Base-by-base conservation (phyloP, 2,888 invertebrate species). In the Cyrtodaria siliqua region DNA sequence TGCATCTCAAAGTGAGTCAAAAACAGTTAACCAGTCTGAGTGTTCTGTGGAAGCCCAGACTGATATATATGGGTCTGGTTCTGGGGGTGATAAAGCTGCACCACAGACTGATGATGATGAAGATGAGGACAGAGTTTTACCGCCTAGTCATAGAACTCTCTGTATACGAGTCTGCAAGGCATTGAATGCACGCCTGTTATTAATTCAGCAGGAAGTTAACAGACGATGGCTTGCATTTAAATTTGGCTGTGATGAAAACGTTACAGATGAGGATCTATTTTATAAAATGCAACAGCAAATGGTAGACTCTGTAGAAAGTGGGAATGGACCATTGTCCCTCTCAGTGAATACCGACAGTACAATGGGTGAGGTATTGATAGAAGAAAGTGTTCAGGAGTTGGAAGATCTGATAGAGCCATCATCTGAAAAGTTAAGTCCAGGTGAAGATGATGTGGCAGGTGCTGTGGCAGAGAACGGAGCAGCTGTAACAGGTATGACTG, bases 141-240 rank as follows among this genome's bases (percentile, higher is more conserved):
- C 67, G 0, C 33, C 66, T 8, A 70, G 33, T 62, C 76, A 80
- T 63, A 72, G 62, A 42, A 66, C 60, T 53, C 61, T 80, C n/a
- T 80, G 80, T 69, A 75, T 76, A 49, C 69, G 62, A 16, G 69
- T 73, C 1, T 80, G 80, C 57, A 80, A 69, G 44, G 75, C 72
- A 4, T 59, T 80, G 9, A 80, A 73, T 60, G 40, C 64, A 26
- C 29, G 70, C 12, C 61, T 80, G 14, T 27, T 70, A 55, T 71
- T 42, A 23, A 77, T 76, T 14, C 73, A 82, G 53, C 70, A 82
- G 24, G 76, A 76, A 59, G 38, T 75, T 16, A 63, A 55, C 1
- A 60, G 52, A 49, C 67, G 57, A 33, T 82, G 81, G 81, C 49
- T 74, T 0, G 69, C 69, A 14, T 59, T 52, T 26, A 76, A 80